These are phyloP conservation scores for Luperina nickerlii DNA, from an alignment of 2,888 invertebrate genomes.

Conservation along the genomic window DNA sequence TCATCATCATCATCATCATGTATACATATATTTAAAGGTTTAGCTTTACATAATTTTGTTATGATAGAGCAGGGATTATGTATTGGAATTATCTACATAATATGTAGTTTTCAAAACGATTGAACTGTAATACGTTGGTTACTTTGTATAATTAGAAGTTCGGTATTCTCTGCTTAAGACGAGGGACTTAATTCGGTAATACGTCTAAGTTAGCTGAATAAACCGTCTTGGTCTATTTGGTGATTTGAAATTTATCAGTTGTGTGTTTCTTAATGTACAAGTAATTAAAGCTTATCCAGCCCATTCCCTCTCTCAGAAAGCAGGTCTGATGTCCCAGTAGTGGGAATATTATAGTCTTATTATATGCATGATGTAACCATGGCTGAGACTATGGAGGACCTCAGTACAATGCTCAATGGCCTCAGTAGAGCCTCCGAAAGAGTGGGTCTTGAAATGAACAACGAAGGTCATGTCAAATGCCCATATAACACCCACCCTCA, in stretches of 20 bases:
- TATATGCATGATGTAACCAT: neutral
- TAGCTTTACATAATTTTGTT: constrained; percentile 49
- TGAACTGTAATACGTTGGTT: constrained; percentile 23
- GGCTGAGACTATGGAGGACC: too few species aligned
- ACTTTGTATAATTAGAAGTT: constrained; percentile 39
- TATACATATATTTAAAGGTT: constrained; percentile 58
- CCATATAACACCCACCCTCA: too few species aligned
- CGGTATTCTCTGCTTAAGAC: constrained; percentile 35
- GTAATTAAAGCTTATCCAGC: neutral
- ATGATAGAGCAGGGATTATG: constrained; percentile 32
- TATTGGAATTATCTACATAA: constrained; percentile 45
- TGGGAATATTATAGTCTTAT: neutral
- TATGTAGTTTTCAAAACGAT: constrained; percentile 35
- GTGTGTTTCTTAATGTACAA: neutral
- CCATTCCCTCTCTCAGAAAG: neutral
- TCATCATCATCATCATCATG: too few species aligned
- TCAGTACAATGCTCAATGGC: too few species aligned
- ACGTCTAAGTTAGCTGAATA: constrained; percentile 11
- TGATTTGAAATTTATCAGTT: neutral
- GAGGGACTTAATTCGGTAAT: constrained; percentile 44
- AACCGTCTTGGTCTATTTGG: constrained; percentile 1
- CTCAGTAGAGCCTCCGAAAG: too few species aligned
- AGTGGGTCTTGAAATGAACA: too few species aligned
- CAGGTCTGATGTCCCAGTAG: neutral
- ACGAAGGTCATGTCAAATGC: too few species aligned